Conservation (phyloP, 2,888 invertebrate species). For the Eurytoma adleriae region DNA sequence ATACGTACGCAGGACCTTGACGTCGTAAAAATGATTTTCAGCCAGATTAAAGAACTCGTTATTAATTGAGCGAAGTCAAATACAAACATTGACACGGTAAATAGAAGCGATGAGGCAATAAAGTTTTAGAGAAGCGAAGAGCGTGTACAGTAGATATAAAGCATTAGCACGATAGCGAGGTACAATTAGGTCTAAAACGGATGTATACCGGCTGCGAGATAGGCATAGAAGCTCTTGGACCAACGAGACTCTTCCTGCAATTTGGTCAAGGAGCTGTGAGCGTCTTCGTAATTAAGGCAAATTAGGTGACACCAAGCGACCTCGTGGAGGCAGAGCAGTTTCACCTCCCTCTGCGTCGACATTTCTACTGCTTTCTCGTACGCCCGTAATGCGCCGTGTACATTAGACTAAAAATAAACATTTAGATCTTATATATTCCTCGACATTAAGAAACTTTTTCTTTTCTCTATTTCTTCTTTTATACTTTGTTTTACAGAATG, state of each 20-base stretch:
- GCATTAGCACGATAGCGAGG: constrained; percentile 1
- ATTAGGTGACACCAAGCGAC: constrained; percentile 84
- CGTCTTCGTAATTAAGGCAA: constrained; percentile 79
- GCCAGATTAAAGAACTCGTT: too few relatives aligned
- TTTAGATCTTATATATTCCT: too few relatives aligned
- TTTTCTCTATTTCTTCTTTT: neutral
- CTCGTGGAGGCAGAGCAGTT: constrained; percentile 80
- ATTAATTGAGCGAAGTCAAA: neutral
- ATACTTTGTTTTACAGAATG: too few relatives aligned
- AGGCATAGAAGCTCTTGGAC: constrained; percentile 83
- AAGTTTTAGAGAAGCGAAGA: neutral
- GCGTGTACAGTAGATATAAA: neutral
- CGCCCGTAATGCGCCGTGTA: constrained; percentile 78
- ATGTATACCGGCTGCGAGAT: constrained; percentile 77
- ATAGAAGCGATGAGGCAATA: neutral
- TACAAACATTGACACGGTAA: constrained; percentile 21
- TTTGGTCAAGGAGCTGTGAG: constrained; percentile 77
- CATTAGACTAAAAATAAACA: constrained; percentile 77
- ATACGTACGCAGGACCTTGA: too few relatives aligned
- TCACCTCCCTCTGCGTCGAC: constrained; percentile 81
- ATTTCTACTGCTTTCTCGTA: constrained; percentile 80
- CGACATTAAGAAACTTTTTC: too few relatives aligned
- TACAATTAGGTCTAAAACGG: neutral
- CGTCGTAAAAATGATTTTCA: too few relatives aligned
- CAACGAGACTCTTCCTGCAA: constrained; percentile 81